phyloP scores from a whole-genome alignment of 2,888 invertebrate genomes.

The Erebia epiphron region DNA sequence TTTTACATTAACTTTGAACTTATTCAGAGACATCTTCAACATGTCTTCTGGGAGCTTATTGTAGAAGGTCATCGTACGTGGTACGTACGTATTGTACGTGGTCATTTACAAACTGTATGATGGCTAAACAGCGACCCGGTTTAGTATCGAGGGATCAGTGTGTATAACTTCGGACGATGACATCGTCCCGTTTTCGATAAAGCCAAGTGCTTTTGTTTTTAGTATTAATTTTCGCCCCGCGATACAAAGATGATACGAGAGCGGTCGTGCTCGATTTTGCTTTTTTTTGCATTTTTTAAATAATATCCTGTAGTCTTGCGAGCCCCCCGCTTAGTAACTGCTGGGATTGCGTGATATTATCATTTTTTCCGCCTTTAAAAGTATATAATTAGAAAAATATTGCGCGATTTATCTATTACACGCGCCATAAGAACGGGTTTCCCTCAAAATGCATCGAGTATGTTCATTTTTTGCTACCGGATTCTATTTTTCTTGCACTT shows the following conservation, averaged over 20 bases:
- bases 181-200: constrained; percentile 73
- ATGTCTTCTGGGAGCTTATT: too few species aligned
- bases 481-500: not conserved
- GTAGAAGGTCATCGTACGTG: too few species aligned
- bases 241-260: constrained; percentile 57
- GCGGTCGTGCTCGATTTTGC: constrained; percentile 40
- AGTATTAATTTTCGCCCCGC: constrained; percentile 72
- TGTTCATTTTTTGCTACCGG: not conserved
- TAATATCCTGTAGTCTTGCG: constrained; percentile 30
- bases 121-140: not conserved
- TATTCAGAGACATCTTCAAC: too few species aligned
- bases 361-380: constrained; percentile 26
- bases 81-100: too few species aligned
- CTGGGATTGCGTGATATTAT: constrained; percentile 35
- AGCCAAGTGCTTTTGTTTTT: constrained; percentile 59
- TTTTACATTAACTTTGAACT: too few species aligned
- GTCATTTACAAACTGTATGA: not conserved
- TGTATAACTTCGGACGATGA: constrained; percentile 64
- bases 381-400: constrained; percentile 30
- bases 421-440: not conserved
- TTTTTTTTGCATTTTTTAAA: constrained; percentile 39
- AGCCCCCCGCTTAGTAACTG: constrained; percentile 38
- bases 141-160: constrained; percentile 65
- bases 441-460: not conserved
- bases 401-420: not conserved